A percentile compares a stretch with the other conserved stretches of the same genome.
Conservation (phyloP, 1,140 invertebrate species). For the Chrysoperla carnea region DNA sequence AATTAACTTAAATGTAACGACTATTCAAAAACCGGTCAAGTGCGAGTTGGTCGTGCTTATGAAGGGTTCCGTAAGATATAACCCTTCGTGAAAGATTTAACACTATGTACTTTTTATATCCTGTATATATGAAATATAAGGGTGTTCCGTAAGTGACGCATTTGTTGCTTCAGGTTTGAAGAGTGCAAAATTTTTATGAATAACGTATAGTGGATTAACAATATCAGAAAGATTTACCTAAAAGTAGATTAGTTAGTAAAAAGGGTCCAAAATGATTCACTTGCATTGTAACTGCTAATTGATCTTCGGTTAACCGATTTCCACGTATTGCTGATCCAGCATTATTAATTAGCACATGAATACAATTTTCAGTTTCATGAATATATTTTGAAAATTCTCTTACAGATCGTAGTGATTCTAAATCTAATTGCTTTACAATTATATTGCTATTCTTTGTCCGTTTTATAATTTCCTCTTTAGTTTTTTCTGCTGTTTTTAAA, state of each 20-base stretch:
- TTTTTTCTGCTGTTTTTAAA: slow-evolving; percentile 14
- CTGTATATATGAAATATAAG: no score
- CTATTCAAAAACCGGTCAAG: no score
- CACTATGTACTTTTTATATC: no score
- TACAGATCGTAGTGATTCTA: slow-evolving; percentile 26
- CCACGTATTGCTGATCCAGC: slow-evolving; percentile 29
- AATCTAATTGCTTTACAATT: slow-evolving; percentile 18
- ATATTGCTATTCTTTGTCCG: slow-evolving; percentile 20
- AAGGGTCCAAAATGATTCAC: slow-evolving; percentile 51
- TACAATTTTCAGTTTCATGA: slow-evolving; percentile 19
- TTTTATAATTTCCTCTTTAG: slow-evolving; percentile 21
- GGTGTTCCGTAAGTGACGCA: no score
- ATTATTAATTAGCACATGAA: slow-evolving; percentile 48
- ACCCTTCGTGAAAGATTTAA: no score
- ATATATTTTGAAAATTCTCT: slow-evolving; percentile 27
- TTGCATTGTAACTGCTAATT: slow-evolving; percentile 39
- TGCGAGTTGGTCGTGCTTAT: no score
- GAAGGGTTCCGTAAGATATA: no score
- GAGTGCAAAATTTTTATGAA: no score
- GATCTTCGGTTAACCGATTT: slow-evolving; percentile 34
- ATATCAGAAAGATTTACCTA: slow-evolving; percentile 28
- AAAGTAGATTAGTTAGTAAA: slow-evolving; percentile 39
- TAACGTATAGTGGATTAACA: no score
- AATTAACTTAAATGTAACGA: no score
- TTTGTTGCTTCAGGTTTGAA: no score